phyloP scores from a whole-genome alignment of 2,113 vertebrate genomes.

The Mystacornis crossleyi region DNA sequence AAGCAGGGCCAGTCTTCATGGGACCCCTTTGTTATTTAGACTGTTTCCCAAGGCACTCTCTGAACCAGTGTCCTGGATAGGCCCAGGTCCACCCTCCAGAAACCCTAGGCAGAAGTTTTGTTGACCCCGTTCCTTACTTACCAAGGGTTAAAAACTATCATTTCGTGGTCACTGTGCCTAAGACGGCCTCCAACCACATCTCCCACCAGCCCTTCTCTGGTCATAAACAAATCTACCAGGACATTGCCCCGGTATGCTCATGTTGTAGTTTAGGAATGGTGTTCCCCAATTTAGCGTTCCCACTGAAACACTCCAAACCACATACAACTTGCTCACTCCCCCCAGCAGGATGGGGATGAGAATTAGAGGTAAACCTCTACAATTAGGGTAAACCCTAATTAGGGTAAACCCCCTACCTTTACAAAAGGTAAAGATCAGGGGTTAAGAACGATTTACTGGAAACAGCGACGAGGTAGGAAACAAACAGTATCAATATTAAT shows the following conservation, averaged over 20 bases:
- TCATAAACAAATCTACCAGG: neutral
- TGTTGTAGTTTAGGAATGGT: neutral
- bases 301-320: neutral
- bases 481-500: fast-evolving
- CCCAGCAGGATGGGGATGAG: neutral
- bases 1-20: neutral
- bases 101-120: neutral
- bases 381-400: too few species aligned
- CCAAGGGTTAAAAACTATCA: neutral
- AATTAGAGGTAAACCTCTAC: neutral
- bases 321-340: neutral
- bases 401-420: too few species aligned
- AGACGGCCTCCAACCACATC: fast-evolving
- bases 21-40: neutral
- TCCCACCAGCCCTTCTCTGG: neutral
- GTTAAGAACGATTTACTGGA: neutral
- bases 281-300: neutral
- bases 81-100: neutral
- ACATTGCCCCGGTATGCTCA: neutral
- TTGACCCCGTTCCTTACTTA: neutral
- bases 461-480: neutral
- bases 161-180: neutral
- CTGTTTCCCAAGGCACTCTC: neutral
- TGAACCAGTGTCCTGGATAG: neutral
- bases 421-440: neutral